Evolutionary conservation across 2,113 vertebrate genomes (phyloP).

Genomic region (Ailurus styani): DNA sequence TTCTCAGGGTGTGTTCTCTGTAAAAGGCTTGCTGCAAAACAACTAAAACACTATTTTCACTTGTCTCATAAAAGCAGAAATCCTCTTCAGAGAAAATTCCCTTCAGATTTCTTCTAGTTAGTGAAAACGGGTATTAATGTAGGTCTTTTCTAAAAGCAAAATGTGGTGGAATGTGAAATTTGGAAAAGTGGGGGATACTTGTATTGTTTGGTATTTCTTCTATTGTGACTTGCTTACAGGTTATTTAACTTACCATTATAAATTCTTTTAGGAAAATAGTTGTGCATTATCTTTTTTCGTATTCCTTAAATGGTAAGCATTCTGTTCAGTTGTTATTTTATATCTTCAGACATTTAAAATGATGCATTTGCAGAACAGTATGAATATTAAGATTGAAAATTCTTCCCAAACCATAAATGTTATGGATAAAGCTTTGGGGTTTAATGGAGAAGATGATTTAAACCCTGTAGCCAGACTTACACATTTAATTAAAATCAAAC

Average conservation of each 20-base stretch:
- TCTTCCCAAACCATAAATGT: neutral
- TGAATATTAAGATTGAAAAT: neutral
- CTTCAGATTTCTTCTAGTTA: neutral
- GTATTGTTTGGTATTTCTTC: neutral
- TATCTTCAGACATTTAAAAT: neutral
- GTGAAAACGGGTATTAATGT: neutral
- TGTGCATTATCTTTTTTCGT: neutral
- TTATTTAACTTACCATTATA: neutral
- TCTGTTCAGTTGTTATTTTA: neutral
- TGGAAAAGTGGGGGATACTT: neutral
- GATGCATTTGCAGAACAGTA: neutral
- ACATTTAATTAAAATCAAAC: conserved; percentile 25
- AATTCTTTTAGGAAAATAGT: neutral
- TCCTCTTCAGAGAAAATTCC: neutral
- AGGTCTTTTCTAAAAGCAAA: neutral
- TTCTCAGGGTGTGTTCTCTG: neutral
- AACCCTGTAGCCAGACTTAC: neutral
- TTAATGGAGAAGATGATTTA: neutral
- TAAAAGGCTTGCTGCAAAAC: neutral
- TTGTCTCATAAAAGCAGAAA: neutral
- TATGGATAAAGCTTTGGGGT: neutral
- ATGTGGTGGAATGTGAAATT: neutral
- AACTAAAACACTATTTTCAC: neutral
- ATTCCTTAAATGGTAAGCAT: neutral
- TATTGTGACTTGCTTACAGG: neutral